Evolutionary conservation across 2,888 invertebrate species (phyloP).

Genomic region (Macrophya annulata): DNA sequence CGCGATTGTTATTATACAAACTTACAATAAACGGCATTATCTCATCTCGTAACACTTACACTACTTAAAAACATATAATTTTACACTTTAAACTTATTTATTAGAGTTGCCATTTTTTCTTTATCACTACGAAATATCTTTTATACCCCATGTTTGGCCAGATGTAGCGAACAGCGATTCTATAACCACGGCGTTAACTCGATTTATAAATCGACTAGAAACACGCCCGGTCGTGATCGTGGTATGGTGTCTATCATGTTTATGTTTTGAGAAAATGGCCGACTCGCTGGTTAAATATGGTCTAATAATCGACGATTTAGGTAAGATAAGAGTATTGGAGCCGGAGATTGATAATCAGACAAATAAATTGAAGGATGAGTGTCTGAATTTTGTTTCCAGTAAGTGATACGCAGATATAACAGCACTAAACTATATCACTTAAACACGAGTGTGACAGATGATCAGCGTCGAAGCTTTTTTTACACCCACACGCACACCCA

Average conservation of each 20-base stretch:
- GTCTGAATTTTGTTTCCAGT: constrained; percentile 93
- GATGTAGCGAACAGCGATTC: neutral
- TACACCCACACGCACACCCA: constrained; percentile 3
- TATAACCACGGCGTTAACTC: neutral
- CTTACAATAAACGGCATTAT: constrained; percentile 3
- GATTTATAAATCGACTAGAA: neutral
- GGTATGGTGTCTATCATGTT: neutral
- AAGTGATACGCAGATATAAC: constrained; percentile 74
- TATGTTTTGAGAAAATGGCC: constrained; percentile 82
- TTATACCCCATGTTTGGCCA: constrained; percentile 4
- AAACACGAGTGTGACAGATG: neutral
- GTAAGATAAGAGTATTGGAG: constrained; percentile 89
- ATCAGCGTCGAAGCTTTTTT: constrained; percentile 36
- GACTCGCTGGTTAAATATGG: constrained; percentile 89
- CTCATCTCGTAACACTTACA: neutral
- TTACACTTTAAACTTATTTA: neutral
- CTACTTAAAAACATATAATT: neutral
- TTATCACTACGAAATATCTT: neutral
- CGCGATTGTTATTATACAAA: neutral
- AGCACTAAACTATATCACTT: constrained; percentile 15
- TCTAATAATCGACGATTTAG: constrained; percentile 94
- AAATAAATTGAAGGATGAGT: constrained; percentile 91
- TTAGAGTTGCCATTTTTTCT: constrained; percentile 11
- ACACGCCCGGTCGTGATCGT: neutral
- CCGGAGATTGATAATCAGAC: constrained; percentile 91